Percentiles rank a stretch among this genome's conserved stretches.
Conservation (phyloP, 2,888 invertebrate species). For the Noctua comes region DNA sequence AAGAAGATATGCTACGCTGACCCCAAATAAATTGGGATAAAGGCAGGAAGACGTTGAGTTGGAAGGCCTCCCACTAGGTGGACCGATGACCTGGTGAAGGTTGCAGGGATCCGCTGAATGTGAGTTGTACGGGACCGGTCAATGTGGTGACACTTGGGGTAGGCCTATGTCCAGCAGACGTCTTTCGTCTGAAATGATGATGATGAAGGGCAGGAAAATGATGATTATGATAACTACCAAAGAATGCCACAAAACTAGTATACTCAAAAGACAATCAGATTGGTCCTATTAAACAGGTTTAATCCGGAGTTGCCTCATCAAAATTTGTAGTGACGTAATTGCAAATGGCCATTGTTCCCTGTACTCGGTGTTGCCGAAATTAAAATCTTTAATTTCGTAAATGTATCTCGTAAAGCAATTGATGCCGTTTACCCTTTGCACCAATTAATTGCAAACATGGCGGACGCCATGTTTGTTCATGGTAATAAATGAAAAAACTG, state of each 20-base stretch:
- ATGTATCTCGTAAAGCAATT: constrained; percentile 46
- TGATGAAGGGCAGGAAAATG: no score
- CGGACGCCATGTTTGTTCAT: background rate
- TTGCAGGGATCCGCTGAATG: no score
- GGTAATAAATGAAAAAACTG: constrained; percentile 8
- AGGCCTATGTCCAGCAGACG: no score
- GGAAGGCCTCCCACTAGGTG: no score
- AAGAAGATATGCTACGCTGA: no score
- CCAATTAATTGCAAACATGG: constrained; percentile 43
- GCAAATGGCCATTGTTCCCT: constrained; percentile 17
- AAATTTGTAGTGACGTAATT: constrained; percentile 48
- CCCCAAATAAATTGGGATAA: no score
- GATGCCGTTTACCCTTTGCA: constrained; percentile 33
- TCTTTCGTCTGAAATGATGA: no score
- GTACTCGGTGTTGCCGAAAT: constrained; percentile 33
- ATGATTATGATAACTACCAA: background rate
- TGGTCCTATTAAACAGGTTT: constrained; percentile 24
- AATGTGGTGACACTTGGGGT: no score
- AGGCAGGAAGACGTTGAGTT: no score
- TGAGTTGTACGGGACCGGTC: no score
- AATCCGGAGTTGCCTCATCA: constrained; percentile 32
- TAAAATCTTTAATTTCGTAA: constrained; percentile 48
- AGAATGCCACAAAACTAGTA: constrained; percentile 4
- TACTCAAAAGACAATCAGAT: constrained; percentile 36
- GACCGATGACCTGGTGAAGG: no score